phyloP scores from a whole-genome alignment of 2,888 invertebrate species.

The Fragum fragum region DNA sequence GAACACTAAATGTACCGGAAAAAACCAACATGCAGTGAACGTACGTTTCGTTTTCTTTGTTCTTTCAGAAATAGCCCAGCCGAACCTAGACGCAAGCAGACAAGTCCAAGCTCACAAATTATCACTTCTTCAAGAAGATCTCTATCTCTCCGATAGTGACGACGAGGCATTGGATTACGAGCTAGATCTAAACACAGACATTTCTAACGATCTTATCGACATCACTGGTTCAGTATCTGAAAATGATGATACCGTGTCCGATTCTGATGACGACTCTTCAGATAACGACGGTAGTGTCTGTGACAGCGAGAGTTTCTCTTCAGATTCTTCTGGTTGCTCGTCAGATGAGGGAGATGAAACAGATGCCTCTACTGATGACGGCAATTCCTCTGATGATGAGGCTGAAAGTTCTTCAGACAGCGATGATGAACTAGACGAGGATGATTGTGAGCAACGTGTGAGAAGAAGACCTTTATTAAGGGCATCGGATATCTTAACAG shows the following conservation, averaged over 20 bases:
- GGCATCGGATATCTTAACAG: not conserved
- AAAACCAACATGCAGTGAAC: not conserved
- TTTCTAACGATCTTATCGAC: not conserved
- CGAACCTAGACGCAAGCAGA: too few species aligned
- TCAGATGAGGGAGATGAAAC: not conserved
- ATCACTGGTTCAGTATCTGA: not conserved
- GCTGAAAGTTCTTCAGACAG: not conserved
- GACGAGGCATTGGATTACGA: not conserved
- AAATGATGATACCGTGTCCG: not conserved
- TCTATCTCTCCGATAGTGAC: not conserved
- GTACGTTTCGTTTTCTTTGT: too few species aligned
- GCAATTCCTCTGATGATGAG: too few species aligned
- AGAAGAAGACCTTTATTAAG: not conserved
- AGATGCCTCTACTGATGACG: too few species aligned
- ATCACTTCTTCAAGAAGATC: not conserved
- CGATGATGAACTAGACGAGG: not conserved
- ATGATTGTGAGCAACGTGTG: not conserved
- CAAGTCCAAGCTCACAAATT: not conserved
- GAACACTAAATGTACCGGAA: too few species aligned
- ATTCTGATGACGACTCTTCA: not conserved
- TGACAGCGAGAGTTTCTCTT: not conserved
- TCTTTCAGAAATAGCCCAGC: too few species aligned
- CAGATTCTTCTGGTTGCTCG: not conserved
- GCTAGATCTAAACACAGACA: not conserved
- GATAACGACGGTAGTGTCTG: not conserved